phyloP scores from a whole-genome alignment of 2,113 vertebrate genomes.

The Columbina picui region DNA sequence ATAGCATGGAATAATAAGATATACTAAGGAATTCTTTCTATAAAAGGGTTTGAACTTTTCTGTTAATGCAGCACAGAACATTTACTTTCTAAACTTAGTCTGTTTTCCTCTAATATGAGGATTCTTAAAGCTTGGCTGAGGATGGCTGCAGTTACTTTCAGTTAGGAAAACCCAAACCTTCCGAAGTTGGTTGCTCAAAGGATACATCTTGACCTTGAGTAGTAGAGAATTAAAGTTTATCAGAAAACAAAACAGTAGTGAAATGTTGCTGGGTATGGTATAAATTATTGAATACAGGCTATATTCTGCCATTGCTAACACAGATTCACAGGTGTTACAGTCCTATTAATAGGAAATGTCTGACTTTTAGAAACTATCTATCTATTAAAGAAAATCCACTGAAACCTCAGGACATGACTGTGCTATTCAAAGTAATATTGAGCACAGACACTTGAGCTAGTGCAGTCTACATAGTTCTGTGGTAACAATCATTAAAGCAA shows the following conservation, averaged over 20 bases:
- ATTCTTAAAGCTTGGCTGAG: not conserved
- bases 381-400: not conserved
- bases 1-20: fast-evolving
- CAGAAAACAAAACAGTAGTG: not conserved
- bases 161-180: not conserved
- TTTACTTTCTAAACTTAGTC: not conserved
- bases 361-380: not conserved
- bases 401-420: not conserved
- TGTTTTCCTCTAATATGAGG: fast-evolving
- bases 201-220: not conserved
- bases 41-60: not conserved
- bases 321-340: not conserved
- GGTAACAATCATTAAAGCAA: not conserved
- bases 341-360: not conserved
- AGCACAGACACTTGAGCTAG: not conserved
- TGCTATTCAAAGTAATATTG: not conserved
- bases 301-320: not conserved
- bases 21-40: not conserved
- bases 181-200: not conserved
- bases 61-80: not conserved
- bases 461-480: not conserved
- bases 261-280: not conserved
- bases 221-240: not conserved
- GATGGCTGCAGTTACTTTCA: not conserved
- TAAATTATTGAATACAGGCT: not conserved